These are phyloP conservation scores for Listrodromus nycthemerus DNA, from an alignment of 2,888 invertebrate genomes.

Conservation along the genomic window DNA sequence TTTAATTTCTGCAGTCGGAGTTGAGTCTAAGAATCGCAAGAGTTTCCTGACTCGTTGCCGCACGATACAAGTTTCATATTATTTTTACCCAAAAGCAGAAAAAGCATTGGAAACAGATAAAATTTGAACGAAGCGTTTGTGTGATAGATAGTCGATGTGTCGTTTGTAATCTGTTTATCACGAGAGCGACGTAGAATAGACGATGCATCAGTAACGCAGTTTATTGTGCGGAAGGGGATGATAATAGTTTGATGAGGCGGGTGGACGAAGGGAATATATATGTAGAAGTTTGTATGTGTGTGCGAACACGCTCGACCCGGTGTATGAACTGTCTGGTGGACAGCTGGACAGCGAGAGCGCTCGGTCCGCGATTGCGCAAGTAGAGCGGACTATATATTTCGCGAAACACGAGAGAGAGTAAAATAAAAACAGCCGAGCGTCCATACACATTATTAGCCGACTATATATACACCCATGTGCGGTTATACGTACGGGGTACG, in stretches of 20 bases:
- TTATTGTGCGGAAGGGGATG: constrained; percentile 19
- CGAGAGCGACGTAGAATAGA: constrained; percentile 3
- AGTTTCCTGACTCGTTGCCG: neutral
- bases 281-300: neutral
- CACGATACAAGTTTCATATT: neutral
- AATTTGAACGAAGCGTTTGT: neutral
- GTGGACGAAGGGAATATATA: neutral
- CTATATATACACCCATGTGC: neutral
- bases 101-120: neutral
- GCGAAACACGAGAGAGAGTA: constrained; percentile 40
- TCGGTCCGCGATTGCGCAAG: constrained; percentile 71
- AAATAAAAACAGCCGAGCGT: constrained; percentile 20
- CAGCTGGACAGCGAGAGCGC: constrained; percentile 78
- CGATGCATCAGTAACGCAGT: constrained; percentile 16
- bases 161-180: constrained; percentile 19
- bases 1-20: neutral
- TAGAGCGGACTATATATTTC: constrained; percentile 72
- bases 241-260: constrained; percentile 28
- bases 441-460: neutral
- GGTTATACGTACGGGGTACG: neutral
- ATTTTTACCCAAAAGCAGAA: neutral
- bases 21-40: neutral
- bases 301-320: constrained; percentile 23
- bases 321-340: constrained; percentile 68
- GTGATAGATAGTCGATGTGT: constrained; percentile 9